phyloP scores from a whole-genome alignment of 2,113 vertebrate genomes.

The Onychostruthus taczanowskii region DNA sequence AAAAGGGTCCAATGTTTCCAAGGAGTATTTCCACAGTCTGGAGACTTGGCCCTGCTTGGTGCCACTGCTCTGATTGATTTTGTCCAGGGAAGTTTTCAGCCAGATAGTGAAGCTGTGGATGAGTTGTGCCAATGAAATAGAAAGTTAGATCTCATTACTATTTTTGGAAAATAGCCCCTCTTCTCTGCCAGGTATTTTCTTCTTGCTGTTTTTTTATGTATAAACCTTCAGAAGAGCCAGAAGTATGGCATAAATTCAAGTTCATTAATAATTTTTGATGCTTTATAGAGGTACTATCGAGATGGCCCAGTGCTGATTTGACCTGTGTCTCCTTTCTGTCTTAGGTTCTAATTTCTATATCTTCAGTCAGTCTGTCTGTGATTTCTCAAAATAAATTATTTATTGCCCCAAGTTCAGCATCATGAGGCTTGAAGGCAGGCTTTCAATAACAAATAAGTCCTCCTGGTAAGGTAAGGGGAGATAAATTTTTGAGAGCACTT shows the following conservation, averaged over 20 bases:
- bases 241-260: background rate
- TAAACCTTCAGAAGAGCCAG: background rate
- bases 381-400: background rate
- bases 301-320: background rate
- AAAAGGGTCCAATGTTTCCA: background rate
- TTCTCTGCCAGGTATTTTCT: background rate
- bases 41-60: background rate
- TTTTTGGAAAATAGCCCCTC: background rate
- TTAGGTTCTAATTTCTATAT: background rate
- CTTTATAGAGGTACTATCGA: background rate
- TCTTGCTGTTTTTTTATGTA: background rate
- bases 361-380: background rate
- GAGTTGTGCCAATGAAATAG: background rate
- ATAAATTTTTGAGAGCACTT: background rate
- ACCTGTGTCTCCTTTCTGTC: background rate
- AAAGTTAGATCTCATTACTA: background rate
- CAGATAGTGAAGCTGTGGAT: background rate
- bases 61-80: background rate
- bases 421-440: background rate
- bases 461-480: background rate
- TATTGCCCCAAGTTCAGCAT: background rate
- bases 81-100: background rate
- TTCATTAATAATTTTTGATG: background rate
- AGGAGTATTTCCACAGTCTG: background rate
- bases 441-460: background rate